Conservation (phyloP, 2,888 invertebrate genomes). For the Pandemis heparana region DNA sequence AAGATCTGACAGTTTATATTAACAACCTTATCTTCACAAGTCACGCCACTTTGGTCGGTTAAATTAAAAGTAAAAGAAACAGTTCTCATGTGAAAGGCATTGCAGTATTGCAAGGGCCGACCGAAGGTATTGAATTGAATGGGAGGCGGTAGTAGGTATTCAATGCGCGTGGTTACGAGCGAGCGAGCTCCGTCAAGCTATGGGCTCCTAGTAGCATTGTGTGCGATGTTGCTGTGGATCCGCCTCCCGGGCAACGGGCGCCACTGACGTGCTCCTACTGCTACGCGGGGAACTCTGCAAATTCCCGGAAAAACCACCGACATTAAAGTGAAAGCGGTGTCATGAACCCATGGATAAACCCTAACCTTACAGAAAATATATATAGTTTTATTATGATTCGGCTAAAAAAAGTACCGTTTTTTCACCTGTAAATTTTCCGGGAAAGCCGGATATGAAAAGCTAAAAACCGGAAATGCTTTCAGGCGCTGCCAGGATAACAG, state of each 20-base stretch:
- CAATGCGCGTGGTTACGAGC: background rate
- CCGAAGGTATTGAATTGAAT: conserved; percentile 4
- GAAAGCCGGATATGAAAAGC: conserved; percentile 50
- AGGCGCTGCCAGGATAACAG: conserved; percentile 61
- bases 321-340: conserved; percentile 26
- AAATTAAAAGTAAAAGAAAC: no score
- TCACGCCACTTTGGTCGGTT: no score
- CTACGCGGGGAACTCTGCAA: conserved; percentile 20
- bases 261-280: conserved; percentile 29
- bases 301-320: conserved; percentile 43
- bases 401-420: background rate
- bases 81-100: background rate
- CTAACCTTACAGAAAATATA: background rate
- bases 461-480: conserved; percentile 66
- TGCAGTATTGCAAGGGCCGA: conserved; percentile 4
- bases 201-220: conserved; percentile 66
- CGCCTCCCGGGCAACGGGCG: conserved; percentile 56
- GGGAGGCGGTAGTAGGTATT: conserved; percentile 37
- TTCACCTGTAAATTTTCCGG: conserved; percentile 39
- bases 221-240: conserved; percentile 66
- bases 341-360: background rate
- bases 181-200: conserved; percentile 47
- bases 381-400: background rate
- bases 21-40: no score
- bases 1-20: no score